Percentiles rank a stretch among this genome's conserved stretches.
phyloP scores from a whole-genome alignment of 2,797 vertebrate genomes.

The Hozukius guyotensis region DNA sequence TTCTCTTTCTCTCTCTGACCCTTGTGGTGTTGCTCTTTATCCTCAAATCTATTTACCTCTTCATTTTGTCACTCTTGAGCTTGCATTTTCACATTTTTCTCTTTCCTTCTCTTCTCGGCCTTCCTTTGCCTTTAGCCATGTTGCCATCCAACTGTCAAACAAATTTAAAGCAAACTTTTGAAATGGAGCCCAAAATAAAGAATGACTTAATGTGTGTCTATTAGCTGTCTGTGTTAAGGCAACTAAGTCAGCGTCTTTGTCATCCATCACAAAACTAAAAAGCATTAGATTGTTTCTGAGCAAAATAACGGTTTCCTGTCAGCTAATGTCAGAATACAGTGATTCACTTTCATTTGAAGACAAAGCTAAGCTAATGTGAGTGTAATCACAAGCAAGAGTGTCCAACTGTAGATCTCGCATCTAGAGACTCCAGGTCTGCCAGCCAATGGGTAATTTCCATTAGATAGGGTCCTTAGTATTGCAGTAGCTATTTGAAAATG shows the following conservation, averaged over 20 bases:
- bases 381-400: neutral
- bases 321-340: neutral
- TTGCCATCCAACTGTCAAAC: conserved; percentile 49
- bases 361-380: neutral
- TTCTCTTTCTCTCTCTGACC: neutral
- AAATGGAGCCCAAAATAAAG: conserved; percentile 20
- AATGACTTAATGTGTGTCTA: conserved; percentile 16
- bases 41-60: neutral
- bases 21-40: neutral
- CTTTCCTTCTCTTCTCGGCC: neutral
- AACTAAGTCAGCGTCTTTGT: neutral
- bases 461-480: too few species aligned
- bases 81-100: conserved; percentile 11
- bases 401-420: too few species aligned
- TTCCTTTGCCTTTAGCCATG: conserved; percentile 34
- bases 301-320: neutral
- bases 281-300: neutral
- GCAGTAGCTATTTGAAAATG: too few species aligned
- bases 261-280: neutral
- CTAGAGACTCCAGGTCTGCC: too few species aligned
- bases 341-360: neutral
- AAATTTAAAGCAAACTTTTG: conserved; percentile 31
- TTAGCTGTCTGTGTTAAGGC: neutral
- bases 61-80: conserved; percentile 3
- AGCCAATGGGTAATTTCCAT: neutral